Percentiles rank a stretch among this genome's conserved stretches.
Conservation (phyloP, 1,140 invertebrate genomes). For the Panagrolaimus sp. region DNA sequence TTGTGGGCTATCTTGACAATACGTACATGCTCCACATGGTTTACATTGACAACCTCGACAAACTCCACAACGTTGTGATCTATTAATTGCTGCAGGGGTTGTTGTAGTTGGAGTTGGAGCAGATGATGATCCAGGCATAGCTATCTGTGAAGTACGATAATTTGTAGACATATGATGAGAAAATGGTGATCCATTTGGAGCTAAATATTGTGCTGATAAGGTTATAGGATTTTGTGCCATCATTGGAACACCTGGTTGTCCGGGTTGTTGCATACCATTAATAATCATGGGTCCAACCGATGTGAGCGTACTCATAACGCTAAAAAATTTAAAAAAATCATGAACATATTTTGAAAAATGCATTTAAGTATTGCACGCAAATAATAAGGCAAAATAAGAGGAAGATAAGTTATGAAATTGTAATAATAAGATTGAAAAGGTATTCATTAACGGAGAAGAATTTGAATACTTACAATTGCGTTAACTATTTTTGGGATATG, state of each 20-base stretch:
- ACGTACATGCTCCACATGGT: constrained; percentile 50
- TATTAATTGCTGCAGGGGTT: constrained; percentile 13
- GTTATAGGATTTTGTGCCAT: background rate
- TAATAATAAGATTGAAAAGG: too few species aligned
- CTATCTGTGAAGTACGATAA: background rate
- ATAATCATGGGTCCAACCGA: constrained; percentile 13
- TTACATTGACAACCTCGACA: constrained; percentile 48
- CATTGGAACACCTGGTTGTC: constrained; percentile 1
- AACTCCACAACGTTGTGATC: constrained; percentile 26
- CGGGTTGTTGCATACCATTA: constrained; percentile 7
- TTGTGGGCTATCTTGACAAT: constrained; percentile 55
- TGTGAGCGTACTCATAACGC: constrained; percentile 11
- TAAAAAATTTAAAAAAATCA: background rate
- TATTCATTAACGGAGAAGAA: too few species aligned
- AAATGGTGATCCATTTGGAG: background rate
- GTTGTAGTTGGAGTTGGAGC: background rate
- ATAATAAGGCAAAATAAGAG: too few species aligned
- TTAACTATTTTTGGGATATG: too few species aligned
- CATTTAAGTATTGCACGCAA: too few species aligned
- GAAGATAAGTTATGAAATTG: too few species aligned
- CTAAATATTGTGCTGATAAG: background rate
- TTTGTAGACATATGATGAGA: background rate
- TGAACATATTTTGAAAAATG: too few species aligned
- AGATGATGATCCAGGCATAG: background rate
- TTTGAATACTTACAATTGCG: too few species aligned